Conservation (phyloP, 2,797 vertebrate genomes). For the Hippoglossus hippoglossus region DNA sequence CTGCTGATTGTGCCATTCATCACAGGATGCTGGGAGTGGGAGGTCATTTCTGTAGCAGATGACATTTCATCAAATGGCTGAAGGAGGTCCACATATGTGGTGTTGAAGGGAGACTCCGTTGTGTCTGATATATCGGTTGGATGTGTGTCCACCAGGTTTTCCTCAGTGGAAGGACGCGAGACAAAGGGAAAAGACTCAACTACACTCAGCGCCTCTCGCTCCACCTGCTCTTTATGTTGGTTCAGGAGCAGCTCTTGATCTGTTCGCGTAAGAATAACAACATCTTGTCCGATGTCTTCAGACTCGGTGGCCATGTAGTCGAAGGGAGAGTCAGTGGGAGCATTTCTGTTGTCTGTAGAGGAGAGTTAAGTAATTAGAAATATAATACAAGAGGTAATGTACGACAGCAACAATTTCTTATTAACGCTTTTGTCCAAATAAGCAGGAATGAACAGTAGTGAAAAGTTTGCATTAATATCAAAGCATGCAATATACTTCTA, state of each 20-base stretch:
- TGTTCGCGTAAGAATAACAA: conserved; percentile 87
- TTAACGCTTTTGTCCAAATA: background rate
- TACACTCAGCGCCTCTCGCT: conserved; percentile 89
- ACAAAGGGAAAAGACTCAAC: conserved; percentile 86
- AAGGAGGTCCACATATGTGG: conserved; percentile 28
- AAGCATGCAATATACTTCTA: no score
- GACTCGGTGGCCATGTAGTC: conserved; percentile 75
- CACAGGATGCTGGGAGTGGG: conserved; percentile 34
- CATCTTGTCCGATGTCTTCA: conserved; percentile 80
- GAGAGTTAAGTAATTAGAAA: conserved; percentile 12
- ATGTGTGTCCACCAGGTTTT: conserved; percentile 37
- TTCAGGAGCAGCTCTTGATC: conserved; percentile 87
- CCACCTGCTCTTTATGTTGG: conserved; percentile 78
- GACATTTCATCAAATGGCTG: conserved; percentile 44
- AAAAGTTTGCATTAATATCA: no score
- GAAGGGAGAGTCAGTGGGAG: conserved; percentile 74
- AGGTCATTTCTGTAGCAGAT: conserved; percentile 45
- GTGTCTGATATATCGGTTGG: conserved; percentile 38
- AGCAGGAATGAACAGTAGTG: no score
- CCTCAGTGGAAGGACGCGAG: conserved; percentile 51
- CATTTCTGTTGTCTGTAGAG: conserved; percentile 64
- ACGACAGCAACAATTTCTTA: background rate
- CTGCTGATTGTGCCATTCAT: conserved; percentile 25
- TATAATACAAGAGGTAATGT: background rate
- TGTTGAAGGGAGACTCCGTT: conserved; percentile 44